Conservation (phyloP, 2,888 invertebrate species). For the Epiblema foenella region DNA sequence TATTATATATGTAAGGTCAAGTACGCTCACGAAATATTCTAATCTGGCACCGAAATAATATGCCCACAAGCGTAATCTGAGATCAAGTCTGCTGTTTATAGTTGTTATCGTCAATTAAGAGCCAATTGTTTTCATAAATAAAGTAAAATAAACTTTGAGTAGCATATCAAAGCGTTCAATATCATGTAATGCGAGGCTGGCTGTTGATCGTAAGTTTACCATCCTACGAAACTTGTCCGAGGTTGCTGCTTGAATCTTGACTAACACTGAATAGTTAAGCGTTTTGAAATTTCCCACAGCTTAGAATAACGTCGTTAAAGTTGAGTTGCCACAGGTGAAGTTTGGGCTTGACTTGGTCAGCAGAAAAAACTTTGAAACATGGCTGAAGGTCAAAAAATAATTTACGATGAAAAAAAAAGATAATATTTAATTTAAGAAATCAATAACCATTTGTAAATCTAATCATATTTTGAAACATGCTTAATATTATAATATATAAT, state of each 20-base stretch:
- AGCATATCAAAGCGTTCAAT: background rate
- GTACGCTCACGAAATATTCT: slow-evolving; percentile 25
- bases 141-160: background rate
- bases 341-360: background rate
- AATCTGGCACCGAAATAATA: slow-evolving; percentile 8
- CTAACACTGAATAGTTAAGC: slow-evolving; percentile 32
- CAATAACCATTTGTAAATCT: no score
- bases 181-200: background rate
- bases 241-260: slow-evolving; percentile 25
- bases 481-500: no score
- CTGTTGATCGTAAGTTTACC: slow-evolving; percentile 9
- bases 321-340: background rate
- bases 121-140: slow-evolving; percentile 1
- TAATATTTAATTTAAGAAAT: background rate
- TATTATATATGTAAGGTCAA: no score
- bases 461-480: no score
- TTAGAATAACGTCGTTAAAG: slow-evolving; percentile 15
- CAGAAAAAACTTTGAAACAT: background rate
- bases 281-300: slow-evolving; percentile 23
- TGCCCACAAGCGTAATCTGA: slow-evolving; percentile 12
- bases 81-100: slow-evolving; percentile 11
- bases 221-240: slow-evolving; percentile 19
- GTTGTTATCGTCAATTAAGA: slow-evolving; percentile 6
- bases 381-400: background rate
- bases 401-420: background rate